Conservation (phyloP, 2,888 invertebrate genomes). For the Sceliomorpha sp. region DNA sequence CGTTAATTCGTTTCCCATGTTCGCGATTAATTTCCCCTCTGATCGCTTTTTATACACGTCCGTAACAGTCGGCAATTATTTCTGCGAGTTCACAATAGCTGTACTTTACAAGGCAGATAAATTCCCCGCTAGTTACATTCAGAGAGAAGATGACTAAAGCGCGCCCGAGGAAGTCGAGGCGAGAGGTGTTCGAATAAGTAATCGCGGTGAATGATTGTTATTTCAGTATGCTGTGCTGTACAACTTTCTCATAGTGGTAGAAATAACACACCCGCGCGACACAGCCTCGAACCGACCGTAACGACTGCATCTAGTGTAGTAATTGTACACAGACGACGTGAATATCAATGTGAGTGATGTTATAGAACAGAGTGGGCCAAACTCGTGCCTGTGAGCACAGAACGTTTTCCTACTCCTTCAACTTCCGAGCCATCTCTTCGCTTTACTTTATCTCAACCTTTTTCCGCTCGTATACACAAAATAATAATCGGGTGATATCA, state of each 20-base stretch:
- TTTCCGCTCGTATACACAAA: too few species aligned
- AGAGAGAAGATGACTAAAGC: constrained; percentile 10
- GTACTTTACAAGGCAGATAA: constrained; percentile 27
- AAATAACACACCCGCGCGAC: constrained; percentile 44
- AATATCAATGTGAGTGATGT: constrained; percentile 35
- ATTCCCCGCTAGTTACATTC: constrained; percentile 4
- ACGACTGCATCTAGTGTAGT: constrained; percentile 37
- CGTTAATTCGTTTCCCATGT: too few species aligned
- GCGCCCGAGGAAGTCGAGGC: constrained; percentile 14
- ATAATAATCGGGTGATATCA: too few species aligned
- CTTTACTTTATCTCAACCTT: too few species aligned
- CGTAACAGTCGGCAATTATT: constrained; percentile 17
- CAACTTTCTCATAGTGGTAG: constrained; percentile 45
- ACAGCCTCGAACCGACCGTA: constrained; percentile 40
- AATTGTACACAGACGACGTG: constrained; percentile 42
- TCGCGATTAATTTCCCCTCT: constrained; percentile 18
- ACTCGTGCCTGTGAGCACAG: background rate
- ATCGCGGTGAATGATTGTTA: constrained; percentile 55
- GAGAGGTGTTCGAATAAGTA: constrained; percentile 39
- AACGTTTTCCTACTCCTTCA: too few species aligned
- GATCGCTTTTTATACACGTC: constrained; percentile 14
- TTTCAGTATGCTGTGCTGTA: constrained; percentile 37
- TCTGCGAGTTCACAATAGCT: constrained; percentile 7
- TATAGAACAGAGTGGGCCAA: background rate
- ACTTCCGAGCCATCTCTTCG: too few species aligned